Base-by-base conservation (phyloP, 1,140 invertebrate genomes). In the Calephelis nemesis region DNA sequence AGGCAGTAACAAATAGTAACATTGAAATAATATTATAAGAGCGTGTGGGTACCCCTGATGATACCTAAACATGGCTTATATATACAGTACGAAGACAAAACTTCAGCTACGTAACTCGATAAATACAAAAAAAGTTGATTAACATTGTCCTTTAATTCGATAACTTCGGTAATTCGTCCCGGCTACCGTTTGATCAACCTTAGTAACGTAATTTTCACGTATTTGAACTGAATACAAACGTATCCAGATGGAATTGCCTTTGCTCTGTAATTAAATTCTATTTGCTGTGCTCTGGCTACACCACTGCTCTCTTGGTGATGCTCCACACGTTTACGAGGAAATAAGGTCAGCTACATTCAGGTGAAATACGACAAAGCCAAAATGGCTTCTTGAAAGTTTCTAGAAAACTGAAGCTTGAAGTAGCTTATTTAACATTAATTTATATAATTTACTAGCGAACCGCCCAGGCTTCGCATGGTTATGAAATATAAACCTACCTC, bases 191-290 rank as follows among this genome's bases (percentile, higher is more conserved):
- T 60, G 58, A 60, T 40, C 58, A 60, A 40, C 30, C 58, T 60
- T 30, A 60, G 58, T 40, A 60, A 60, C 30, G 58, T 60, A 60
- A 60, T 60, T 60, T 60, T 60, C 58, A 60, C 58, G 58, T 60
- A 40, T 60, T 60, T 60, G 58, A 60, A 40, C 58, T 42, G 58
- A 60, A 60, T 60, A 60, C 58, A 30, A 60, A 60, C 58, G 58
- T 60, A 60, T 60, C 58, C 19, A 60, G 58, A 60, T 60, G 58
- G 6, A 60, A 60, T 60, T 60, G 58, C 19, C 54, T 58, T 58
- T 39, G 54, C 54, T 30, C 54, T 58, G 54, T 58, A 58, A 58
- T 58, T 58, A 58, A 58, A 58, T 58, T 58, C 54, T 58, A 58
- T 58, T 58, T 58, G 54, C 54, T 58, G 54, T 39, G 19, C 54